Base-by-base conservation (phyloP, 1,140 invertebrate species). In the Belonocnema kinseyi region DNA sequence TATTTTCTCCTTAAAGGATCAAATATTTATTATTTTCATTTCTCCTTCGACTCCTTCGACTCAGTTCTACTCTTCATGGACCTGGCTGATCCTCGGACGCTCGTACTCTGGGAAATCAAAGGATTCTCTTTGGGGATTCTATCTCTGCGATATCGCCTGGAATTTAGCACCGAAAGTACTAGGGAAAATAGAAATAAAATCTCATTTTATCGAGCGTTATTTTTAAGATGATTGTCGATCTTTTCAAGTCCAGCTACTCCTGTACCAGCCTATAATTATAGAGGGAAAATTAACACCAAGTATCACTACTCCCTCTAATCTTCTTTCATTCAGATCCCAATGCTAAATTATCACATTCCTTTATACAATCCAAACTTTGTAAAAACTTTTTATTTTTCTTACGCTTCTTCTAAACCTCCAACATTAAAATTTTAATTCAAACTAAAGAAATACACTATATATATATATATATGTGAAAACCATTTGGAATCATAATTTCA, bases 41-140 rank as follows among this genome's bases (percentile, higher is more conserved):
- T 46, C 40, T 46, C 40, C 40, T 46, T 46, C 10, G 40, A 46
- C 13, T 66, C 26, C 6, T 40, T 14, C 11, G 13, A 46, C 14
- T 75, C 26, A 73, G 33, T 26, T 72, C 73, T 53, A 71, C 74
- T 70, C 40, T 19, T 58, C 61, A 66, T 7, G 14, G 13, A 66
- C 61, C 33, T 26, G 19, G 12, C 58, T 61, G 6, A 33, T 61
- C 58, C 56, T 61, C 21, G 21, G 21, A 26, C 33, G 58, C 26
- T 61, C 26, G 26, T 66, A 21, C 61, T 66, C n/a, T 66, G 61
- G 33, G 61, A 66, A 40, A 66, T 66, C 61, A 66, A 26, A 13
- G 40, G 26, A 66, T 66, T 66, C 61, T 66, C 21, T 40, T 66
- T 16, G 3, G 61, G 26, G 26, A n/a, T 66, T 66, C 16, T 7